Base-by-base conservation (phyloP, 2,797 vertebrate species). In the Coilia nasus region DNA sequence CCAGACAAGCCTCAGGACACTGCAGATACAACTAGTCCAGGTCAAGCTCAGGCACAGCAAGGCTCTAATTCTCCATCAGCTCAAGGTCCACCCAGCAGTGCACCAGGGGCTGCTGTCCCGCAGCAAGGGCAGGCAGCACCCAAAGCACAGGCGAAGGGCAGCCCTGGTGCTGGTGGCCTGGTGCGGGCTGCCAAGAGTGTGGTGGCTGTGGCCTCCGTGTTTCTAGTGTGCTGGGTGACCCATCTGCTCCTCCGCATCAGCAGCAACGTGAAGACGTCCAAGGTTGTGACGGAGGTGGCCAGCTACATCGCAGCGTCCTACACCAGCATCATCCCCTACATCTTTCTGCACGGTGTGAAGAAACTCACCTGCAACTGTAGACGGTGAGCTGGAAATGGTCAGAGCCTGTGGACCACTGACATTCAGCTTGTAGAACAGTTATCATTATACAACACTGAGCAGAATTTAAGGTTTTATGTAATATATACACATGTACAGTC, bases 281-380 rank as follows among this genome's bases (percentile, higher is more conserved):
- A 89, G 0, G 0, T 94, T 0, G 44, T 92, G 62, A 82, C 94
- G 89, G 94, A 96, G 90, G 88, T 95, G 25, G 93, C 94, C 83
- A 94, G 91, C 85, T 95, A 96, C 3, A 78, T 95, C 0, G 94
- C 94, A 25, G 94, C 95, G 15, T 93, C 93, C 81, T 96, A 97
- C 92, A 96, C 93, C 56, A 92, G 93, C 88, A 93, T 95, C 86
- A 96, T 96, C 21, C 96, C 96, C 0, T 96, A 95, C 83, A 94
- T 97, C 57, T 96, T 96, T 84, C 89, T 96, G 86, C 84, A 95
- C 0, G 94, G 96, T 11, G 90, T 96, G n/a, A 96, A 93, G 85
- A 96, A 95, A 83, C 90, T 95, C 1, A 91, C 89, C 0, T 95
- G 93, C 82, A 89, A 92, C 0, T 93, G 92, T 84, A 90, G 85